These are phyloP conservation scores for Mustela nigripes DNA, from an alignment of 2,113 vertebrate species.

Conservation along the genomic window DNA sequence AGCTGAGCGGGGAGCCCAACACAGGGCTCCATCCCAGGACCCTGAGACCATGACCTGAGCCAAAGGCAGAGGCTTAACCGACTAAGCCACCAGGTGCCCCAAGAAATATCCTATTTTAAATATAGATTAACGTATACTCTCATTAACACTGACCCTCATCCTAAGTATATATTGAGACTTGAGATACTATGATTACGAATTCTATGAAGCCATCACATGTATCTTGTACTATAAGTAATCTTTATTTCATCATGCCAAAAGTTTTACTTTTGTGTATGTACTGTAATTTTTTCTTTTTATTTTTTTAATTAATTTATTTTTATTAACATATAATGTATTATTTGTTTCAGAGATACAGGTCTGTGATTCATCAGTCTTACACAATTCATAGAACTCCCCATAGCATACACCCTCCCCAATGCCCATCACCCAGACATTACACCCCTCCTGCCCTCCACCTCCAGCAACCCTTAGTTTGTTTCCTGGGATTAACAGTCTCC, in stretches of 20 bases:
- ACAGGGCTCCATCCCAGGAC: background rate
- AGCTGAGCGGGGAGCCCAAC: background rate
- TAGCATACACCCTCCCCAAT: too few relatives aligned
- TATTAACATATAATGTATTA: too few relatives aligned
- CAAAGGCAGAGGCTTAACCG: background rate
- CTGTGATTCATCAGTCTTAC: too few relatives aligned
- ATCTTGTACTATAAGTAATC: background rate
- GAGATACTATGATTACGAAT: background rate
- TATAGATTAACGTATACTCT: background rate
- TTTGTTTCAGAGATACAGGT: too few relatives aligned
- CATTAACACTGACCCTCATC: conserved; percentile 35
- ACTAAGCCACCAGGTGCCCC: background rate
- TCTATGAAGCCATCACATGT: background rate
- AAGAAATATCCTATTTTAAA: conserved; percentile 6
- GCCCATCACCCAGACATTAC: too few relatives aligned
- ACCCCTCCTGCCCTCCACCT: too few relatives aligned
- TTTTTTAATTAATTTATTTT: too few relatives aligned
- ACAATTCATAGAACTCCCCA: too few relatives aligned
- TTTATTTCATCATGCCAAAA: conserved; percentile 18
- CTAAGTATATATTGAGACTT: background rate
- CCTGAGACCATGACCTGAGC: background rate
- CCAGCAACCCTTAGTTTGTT: too few relatives aligned
- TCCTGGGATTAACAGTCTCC: too few relatives aligned
- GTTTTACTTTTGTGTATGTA: background rate
- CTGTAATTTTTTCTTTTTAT: background rate